Evolutionary conservation across 1,140 invertebrate genomes (phyloP), one percentile per base, ranked within the genome.

Genomic region (Drosophila pseudoobscura): DNA sequence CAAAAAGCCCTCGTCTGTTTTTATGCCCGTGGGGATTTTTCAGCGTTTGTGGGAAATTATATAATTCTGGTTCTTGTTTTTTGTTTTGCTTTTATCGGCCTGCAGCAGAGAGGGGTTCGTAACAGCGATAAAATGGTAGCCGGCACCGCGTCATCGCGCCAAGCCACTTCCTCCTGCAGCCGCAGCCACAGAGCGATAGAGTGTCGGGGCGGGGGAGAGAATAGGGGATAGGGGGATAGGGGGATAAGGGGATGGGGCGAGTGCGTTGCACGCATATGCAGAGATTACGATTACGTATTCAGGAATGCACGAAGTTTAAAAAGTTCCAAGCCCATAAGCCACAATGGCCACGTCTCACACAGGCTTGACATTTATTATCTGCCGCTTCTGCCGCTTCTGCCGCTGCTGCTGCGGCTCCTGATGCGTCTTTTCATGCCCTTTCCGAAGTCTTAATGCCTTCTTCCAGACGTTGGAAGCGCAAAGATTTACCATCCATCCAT

Each of bases 301-400:
- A 78, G 77, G 60, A 75, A 87, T 77, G 74, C 68, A 87, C 64
- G 69, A 66, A 87, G 77, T 65, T 87, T 78, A 56, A 84, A 83
- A 83, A 88, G 65, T 88, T 78, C 58, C 66, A 87, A 76, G 83
- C 82, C 63, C 83, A 80, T 87, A 78, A 87, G 83, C 82, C 78
- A 75, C 82, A 87, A 76, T 88, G 83, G 53, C 78, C 83, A 88
- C 83, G 79, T 87, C 78, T 87, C 79, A 73, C 53, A 75, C 74
- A 58, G 35, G 75, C 66, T 73, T 88, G 83, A 87, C 83, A 83
- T 87, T 87, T 87, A 88, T 88, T 88, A 87, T 83, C 78, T 78
- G 75, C 63, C 59, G 53, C 57, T 66, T 64, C 68, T 62, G 65
- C 57, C 44, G 69, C 66, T n/a, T n/a, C n/a, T 15, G 15, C 15